Conservation (phyloP, 92 coral and sea anemone species). For the Scolanthus callimorphus region DNA sequence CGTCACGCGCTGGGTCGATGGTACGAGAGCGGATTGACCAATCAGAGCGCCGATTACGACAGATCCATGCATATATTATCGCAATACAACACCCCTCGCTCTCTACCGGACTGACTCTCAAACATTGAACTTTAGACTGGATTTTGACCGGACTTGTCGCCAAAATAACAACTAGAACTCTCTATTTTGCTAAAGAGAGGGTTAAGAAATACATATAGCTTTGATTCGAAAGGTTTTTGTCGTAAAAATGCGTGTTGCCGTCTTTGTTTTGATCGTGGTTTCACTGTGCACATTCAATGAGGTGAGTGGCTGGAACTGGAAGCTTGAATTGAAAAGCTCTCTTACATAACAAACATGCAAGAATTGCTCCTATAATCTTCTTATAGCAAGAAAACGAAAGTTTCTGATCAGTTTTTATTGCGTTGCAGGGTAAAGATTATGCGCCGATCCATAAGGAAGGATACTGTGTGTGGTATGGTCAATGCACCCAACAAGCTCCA, state of each 20-base stretch:
- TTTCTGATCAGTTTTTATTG: neutral
- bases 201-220: neutral
- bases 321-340: neutral
- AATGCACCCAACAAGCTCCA: slow-evolving; percentile 36
- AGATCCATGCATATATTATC: slow-evolving; percentile 9
- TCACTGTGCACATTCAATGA: neutral
- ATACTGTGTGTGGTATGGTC: slow-evolving; percentile 93
- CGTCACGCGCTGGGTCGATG: slow-evolving; percentile 23
- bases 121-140: slow-evolving; percentile 24
- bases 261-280: slow-evolving; percentile 1
- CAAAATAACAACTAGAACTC: neutral
- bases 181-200: neutral
- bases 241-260: neutral
- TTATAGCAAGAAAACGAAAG: too few species aligned
- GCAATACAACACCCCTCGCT: slow-evolving; percentile 12
- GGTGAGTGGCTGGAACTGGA: neutral
- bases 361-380: too few species aligned
- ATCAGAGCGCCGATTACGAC: slow-evolving; percentile 17
- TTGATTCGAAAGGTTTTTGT: neutral
- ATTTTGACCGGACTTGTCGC: slow-evolving; percentile 30
- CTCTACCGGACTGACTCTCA: slow-evolving; percentile 27
- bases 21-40: slow-evolving; percentile 24
- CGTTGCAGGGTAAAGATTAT: slow-evolving; percentile 12
- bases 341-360: neutral
- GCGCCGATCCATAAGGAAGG: slow-evolving; percentile 66